A percentile compares a stretch with the other conserved stretches of the same genome.
These are phyloP conservation scores for Enoplosus armatus DNA, from an alignment of 2,797 vertebrate species.

Conservation along the genomic window DNA sequence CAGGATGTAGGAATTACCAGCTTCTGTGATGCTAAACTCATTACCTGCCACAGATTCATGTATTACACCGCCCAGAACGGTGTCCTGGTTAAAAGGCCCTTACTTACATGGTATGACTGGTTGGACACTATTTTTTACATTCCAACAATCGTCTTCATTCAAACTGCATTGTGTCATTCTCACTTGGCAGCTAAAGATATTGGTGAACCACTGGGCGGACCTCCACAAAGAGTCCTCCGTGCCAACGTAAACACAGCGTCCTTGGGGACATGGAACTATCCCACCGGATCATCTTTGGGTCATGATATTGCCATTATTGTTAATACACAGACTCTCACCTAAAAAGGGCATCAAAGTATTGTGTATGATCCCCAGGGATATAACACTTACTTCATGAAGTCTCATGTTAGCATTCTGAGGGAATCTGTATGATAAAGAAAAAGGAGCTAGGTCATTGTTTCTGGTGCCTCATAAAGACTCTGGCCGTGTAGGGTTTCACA, in stretches of 20 bases:
- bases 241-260: background rate
- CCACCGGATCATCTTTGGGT: conserved; percentile 51
- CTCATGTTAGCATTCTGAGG: conserved; percentile 50
- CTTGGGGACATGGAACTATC: conserved; percentile 22
- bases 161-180: background rate
- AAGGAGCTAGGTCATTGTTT: conserved; percentile 63
- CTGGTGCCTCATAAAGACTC: conserved; percentile 45
- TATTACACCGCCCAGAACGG: no score
- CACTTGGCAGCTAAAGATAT: background rate
- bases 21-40: no score
- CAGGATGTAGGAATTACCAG: no score
- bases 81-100: no score
- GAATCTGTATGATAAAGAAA: conserved; percentile 53
- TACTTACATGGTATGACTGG: no score
- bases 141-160: no score
- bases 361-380: conserved; percentile 50
- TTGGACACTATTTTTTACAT: no score
- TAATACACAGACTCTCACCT: conserved; percentile 35
- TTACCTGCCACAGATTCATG: no score
- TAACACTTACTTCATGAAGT: conserved; percentile 61
- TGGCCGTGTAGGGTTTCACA: conserved; percentile 74
- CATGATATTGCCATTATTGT: conserved; percentile 35
- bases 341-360: conserved; percentile 55
- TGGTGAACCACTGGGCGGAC: no score
- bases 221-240: no score